A percentile compares a stretch with the other conserved stretches of the same genome.
These are phyloP conservation scores for Popillia japonica DNA, from an alignment of 1,140 invertebrate genomes.

Conservation along the genomic window DNA sequence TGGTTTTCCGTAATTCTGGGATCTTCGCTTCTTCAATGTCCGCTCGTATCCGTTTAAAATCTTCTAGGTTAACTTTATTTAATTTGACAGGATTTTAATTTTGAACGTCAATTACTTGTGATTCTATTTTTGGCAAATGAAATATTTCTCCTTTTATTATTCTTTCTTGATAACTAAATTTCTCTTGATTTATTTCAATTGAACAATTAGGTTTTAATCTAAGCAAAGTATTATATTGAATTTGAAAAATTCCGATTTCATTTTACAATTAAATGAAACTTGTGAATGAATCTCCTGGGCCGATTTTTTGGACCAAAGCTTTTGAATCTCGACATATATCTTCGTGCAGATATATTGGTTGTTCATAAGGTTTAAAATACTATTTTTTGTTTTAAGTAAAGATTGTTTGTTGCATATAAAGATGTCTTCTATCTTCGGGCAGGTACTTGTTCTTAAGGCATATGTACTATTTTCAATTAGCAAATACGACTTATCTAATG, in stretches of 20 bases:
- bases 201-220: not conserved
- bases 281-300: not conserved
- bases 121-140: not conserved
- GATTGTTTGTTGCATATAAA: not conserved
- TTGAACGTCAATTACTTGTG: not conserved
- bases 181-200: not conserved
- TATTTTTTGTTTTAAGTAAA: not conserved
- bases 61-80: not conserved
- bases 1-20: no score
- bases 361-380: not conserved
- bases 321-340: not conserved
- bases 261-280: not conserved
- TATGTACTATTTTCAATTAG: not conserved
- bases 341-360: not conserved
- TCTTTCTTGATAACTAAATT: not conserved
- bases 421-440: not conserved
- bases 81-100: not conserved
- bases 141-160: not conserved
- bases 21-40: no score
- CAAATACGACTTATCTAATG: not conserved
- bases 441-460: not conserved
- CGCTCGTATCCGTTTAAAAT: not conserved
- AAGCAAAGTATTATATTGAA: not conserved
- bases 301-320: not conserved
- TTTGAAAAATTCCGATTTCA: not conserved